phyloP scores from a whole-genome alignment of 2,113 vertebrate genomes.

The Onychostoma macrolepis region DNA sequence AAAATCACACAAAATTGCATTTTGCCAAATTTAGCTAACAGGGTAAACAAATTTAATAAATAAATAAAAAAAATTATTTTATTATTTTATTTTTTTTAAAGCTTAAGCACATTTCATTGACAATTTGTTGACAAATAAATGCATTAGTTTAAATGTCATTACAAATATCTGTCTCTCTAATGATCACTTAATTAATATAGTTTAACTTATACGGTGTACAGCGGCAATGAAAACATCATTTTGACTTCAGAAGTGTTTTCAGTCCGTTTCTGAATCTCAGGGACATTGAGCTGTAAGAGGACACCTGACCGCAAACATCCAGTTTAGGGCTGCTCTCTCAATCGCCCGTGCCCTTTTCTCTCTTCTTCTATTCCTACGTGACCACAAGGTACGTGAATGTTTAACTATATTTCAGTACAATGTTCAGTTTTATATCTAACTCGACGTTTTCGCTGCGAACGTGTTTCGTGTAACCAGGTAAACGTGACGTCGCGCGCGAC shows the following conservation, averaged over 20 bases:
- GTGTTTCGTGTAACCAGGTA: background rate
- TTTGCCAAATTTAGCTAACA: background rate
- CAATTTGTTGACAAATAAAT: background rate
- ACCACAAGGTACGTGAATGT: conserved; percentile 13
- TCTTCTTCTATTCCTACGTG: background rate
- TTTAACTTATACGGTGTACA: background rate
- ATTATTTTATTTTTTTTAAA: no score
- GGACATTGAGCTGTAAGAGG: background rate
- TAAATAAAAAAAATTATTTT: no score
- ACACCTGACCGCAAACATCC: conserved; percentile 3
- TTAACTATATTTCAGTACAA: background rate
- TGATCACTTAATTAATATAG: no score
- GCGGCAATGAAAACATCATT: background rate
- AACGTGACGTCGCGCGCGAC: background rate
- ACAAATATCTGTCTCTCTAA: background rate
- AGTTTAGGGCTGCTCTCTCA: background rate
- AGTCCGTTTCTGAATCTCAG: conserved; percentile 8
- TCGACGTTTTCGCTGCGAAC: no score
- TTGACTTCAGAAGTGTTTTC: background rate
- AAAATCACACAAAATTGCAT: background rate
- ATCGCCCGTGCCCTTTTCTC: background rate
- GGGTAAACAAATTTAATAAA: no score
- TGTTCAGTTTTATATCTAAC: background rate
- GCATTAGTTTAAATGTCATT: background rate
- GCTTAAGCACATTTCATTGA: background rate